Percentiles rank a stretch among this genome's conserved stretches.
These are phyloP conservation scores for Thalassophryne amazonica DNA, from an alignment of 2,797 vertebrate genomes.

Conservation along the genomic window DNA sequence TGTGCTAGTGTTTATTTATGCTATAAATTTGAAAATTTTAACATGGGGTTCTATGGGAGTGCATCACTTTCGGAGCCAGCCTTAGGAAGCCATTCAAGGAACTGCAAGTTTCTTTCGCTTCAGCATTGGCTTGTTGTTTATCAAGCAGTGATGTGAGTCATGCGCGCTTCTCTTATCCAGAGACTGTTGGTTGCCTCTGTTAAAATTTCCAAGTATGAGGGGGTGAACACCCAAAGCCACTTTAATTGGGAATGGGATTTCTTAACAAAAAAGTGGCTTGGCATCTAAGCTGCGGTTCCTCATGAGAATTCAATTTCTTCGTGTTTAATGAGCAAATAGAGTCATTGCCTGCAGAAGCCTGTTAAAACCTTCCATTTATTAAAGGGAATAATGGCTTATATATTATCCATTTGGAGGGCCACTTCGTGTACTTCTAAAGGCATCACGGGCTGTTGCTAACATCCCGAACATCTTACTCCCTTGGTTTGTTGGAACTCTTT, in stretches of 20 bases:
- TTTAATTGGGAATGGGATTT: conserved; percentile 66
- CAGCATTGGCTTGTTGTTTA: too few relatives aligned
- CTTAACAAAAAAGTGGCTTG: conserved; percentile 21
- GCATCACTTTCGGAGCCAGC: too few relatives aligned
- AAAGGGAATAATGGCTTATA: conserved; percentile 47
- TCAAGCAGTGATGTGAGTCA: conserved; percentile 39
- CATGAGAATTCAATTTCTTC: conserved; percentile 69
- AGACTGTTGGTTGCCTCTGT: conserved; percentile 27
- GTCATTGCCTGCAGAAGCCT: conserved; percentile 42
- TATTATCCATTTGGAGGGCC: conserved; percentile 44
- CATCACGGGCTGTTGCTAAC: conserved; percentile 21
- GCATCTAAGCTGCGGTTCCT: conserved; percentile 55
- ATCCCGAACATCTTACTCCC: conserved; percentile 35
- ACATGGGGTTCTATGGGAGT: too few relatives aligned
- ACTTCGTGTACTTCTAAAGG: conserved; percentile 25
- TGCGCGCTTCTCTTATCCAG: conserved; percentile 44
- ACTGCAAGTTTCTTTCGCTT: too few relatives aligned
- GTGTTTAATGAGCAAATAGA: conserved; percentile 65
- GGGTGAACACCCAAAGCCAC: conserved; percentile 36
- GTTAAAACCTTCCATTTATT: conserved; percentile 66
- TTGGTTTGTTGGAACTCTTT: conserved; percentile 40
- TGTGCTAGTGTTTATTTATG: too few relatives aligned
- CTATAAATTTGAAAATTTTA: too few relatives aligned
- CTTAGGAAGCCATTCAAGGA: too few relatives aligned
- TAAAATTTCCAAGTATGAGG: conserved; percentile 46